Percentiles rank a stretch among this genome's conserved stretches.
phyloP scores from a whole-genome alignment of 1,140 invertebrate genomes.

The Trigoniulus corallinus region DNA sequence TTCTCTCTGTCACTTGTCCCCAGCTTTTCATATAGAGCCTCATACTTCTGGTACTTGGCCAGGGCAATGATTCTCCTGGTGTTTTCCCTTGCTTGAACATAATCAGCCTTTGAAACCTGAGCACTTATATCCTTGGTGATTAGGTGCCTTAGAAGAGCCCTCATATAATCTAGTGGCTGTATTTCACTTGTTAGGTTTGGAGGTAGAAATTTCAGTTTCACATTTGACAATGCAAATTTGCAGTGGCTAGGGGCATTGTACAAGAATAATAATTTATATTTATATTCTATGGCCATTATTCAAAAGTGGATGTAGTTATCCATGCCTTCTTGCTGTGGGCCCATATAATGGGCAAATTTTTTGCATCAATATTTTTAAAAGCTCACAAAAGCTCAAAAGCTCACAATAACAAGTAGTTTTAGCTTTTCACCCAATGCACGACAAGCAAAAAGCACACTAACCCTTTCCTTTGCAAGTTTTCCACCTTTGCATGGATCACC shows the following conservation, averaged over 20 bases:
- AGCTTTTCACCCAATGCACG: slow-evolving; percentile 13
- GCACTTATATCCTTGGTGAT: too few relatives aligned
- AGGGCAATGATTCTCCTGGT: too few relatives aligned
- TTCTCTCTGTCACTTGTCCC: too few relatives aligned
- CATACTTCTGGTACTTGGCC: too few relatives aligned
- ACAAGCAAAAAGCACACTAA: slow-evolving; percentile 10
- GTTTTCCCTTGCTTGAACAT: too few relatives aligned
- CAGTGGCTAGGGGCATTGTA: slow-evolving; percentile 1
- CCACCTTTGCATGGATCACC: slow-evolving; percentile 12
- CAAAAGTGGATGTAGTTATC: slow-evolving; percentile 16
- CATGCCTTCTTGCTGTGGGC: slow-evolving; percentile 14
- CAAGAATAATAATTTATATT: slow-evolving; percentile 11
- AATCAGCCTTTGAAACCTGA: too few relatives aligned
- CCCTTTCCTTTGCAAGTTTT: slow-evolving; percentile 14
- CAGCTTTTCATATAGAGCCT: too few relatives aligned
- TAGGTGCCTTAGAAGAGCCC: too few relatives aligned
- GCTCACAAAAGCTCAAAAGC: slow-evolving; percentile 12
- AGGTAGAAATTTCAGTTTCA: slow-evolving; percentile 13
- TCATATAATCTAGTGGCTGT: slow-evolving; percentile 17
- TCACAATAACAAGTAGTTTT: slow-evolving; percentile 15
- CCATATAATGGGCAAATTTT: slow-evolving; percentile 12
- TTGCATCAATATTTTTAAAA: slow-evolving; percentile 12
- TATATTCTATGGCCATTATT: slow-evolving; percentile 13
- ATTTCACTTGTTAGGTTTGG: slow-evolving; percentile 14
- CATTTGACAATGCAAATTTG: not conserved